Conservation (phyloP, 2,113 vertebrate species). For the Stercorarius parasiticus region DNA sequence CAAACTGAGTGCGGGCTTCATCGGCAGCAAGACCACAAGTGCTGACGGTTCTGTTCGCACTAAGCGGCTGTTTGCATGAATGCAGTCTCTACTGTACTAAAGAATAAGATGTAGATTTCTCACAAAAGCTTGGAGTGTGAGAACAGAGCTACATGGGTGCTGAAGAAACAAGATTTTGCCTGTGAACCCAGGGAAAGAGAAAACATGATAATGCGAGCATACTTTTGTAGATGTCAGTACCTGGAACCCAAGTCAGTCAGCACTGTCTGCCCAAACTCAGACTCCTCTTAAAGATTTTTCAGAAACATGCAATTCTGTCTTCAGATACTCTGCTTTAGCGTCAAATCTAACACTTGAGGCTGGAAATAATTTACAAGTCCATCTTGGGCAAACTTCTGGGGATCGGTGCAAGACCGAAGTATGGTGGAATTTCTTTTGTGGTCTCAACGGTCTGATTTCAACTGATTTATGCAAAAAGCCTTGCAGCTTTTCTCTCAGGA, state of each 20-base stretch:
- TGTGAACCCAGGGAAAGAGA: not conserved
- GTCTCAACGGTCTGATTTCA: not conserved
- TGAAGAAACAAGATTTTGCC: not conserved
- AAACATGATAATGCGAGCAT: accelerated
- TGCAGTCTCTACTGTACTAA: too few species aligned
- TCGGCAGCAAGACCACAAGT: not conserved
- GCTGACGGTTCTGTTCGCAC: not conserved
- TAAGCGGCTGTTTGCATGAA: not conserved
- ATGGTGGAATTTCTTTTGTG: not conserved
- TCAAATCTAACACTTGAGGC: not conserved
- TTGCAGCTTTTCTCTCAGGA: not conserved
- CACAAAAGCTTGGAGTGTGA: not conserved
- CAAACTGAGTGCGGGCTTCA: not conserved
- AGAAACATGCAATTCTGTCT: not conserved
- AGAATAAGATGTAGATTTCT: not conserved
- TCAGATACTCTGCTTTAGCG: not conserved
- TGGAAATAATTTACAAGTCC: not conserved
- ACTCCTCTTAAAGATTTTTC: not conserved
- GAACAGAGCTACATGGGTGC: not conserved
- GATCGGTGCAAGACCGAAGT: not conserved
- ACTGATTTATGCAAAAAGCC: not conserved
- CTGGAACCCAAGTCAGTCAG: not conserved
- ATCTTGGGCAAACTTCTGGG: not conserved
- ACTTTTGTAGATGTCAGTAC: not conserved
- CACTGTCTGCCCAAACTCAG: not conserved